phyloP scores from a whole-genome alignment of 2,888 invertebrate species.

The Myopa testacea region DNA sequence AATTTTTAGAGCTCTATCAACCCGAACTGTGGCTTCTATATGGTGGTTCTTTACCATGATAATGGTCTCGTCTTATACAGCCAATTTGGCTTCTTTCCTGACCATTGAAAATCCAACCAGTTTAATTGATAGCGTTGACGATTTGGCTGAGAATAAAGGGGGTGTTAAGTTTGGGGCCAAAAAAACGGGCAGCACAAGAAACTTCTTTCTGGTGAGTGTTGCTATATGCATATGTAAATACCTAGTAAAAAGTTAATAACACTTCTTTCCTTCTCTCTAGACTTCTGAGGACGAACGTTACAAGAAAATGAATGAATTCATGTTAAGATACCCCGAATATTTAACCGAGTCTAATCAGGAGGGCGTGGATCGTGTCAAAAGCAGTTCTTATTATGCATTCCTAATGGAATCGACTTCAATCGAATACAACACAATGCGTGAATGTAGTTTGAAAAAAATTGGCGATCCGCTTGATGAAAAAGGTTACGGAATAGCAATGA shows the following conservation, averaged over 20 bases:
- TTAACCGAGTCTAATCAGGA: conserved; percentile 70
- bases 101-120: conserved; percentile 82
- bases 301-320: conserved; percentile 83
- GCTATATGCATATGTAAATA: neutral
- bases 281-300: conserved; percentile 81
- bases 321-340: conserved; percentile 75
- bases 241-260: neutral
- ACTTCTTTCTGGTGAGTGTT: conserved; percentile 85
- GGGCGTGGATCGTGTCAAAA: conserved; percentile 71
- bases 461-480: conserved; percentile 77
- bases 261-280: conserved; percentile 59
- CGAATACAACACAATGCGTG: conserved; percentile 77
- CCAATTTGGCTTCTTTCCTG: conserved; percentile 90
- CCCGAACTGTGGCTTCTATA: conserved; percentile 85
- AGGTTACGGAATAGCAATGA: conserved; percentile 80
- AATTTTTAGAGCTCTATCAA: conserved; percentile 82
- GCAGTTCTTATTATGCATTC: conserved; percentile 74
- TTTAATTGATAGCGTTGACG: conserved; percentile 82
- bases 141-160: conserved; percentile 80
- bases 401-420: conserved; percentile 84
- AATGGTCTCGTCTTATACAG: conserved; percentile 84
- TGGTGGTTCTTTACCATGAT: conserved; percentile 93
- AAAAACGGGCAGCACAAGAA: conserved; percentile 83
- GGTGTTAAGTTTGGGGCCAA: conserved; percentile 89
- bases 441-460: conserved; percentile 74